These are phyloP conservation scores for Amphiura filiformis DNA, from an alignment of 35 echinoderm and acorn worm genomes.

Conservation along the genomic window DNA sequence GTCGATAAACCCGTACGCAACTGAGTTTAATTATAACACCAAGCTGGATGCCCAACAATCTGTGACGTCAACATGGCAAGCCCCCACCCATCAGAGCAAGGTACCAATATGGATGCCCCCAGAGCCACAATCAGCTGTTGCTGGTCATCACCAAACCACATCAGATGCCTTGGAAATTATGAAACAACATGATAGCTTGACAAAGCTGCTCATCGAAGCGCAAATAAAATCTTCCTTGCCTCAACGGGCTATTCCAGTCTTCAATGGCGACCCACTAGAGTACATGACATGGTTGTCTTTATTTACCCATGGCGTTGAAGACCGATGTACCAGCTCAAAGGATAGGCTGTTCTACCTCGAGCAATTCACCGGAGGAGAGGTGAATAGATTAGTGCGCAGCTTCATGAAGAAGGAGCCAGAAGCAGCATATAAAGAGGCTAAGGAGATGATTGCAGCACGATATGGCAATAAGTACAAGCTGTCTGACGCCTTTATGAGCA, in stretches of 20 bases:
- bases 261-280: neutral
- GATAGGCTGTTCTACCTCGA: slow-evolving; percentile 17
- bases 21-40: too few relatives aligned
- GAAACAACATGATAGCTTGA: slow-evolving; percentile 6
- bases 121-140: too few relatives aligned
- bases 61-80: too few relatives aligned
- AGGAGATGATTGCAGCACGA: neutral
- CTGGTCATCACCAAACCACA: too few relatives aligned
- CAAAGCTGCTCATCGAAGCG: neutral
- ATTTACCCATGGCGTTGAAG: slow-evolving; percentile 10
- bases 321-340: neutral
- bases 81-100: too few relatives aligned
- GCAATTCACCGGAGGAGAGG: slow-evolving; percentile 14
- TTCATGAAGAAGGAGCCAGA: neutral
- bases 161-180: neutral
- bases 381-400: slow-evolving; percentile 6
- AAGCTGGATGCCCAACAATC: too few relatives aligned
- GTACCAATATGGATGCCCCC: too few relatives aligned
- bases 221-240: neutral
- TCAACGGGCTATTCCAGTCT: neutral
- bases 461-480: slow-evolving; percentile 15
- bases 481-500: neutral
- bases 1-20: too few relatives aligned
- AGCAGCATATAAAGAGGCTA: neutral
- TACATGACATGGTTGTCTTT: neutral